These are phyloP conservation scores for Phymatocera aterrima DNA, from an alignment of 2,888 invertebrate species.

Conservation along the genomic window DNA sequence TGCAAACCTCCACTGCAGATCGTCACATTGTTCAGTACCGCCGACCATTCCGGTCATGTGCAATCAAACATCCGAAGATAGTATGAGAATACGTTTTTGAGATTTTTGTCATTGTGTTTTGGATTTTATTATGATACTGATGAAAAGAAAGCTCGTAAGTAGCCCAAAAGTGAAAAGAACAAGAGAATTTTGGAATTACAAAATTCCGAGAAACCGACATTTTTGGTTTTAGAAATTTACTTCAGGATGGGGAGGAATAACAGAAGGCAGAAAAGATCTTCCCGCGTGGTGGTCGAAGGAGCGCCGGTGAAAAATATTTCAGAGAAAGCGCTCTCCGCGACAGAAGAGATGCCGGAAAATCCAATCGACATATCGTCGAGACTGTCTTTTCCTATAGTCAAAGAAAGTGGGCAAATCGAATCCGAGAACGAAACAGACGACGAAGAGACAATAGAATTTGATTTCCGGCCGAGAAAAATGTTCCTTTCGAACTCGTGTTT, in stretches of 20 bases:
- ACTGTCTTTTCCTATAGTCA: constrained; percentile 9
- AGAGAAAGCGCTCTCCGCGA: not conserved
- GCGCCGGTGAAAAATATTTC: not conserved
- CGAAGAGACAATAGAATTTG: constrained; percentile 80
- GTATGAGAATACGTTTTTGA: not conserved
- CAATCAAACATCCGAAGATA: not conserved
- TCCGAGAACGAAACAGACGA: constrained; percentile 70
- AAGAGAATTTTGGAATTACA: not conserved
- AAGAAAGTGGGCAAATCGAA: not conserved
- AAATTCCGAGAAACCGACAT: not conserved
- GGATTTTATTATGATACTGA: not conserved
- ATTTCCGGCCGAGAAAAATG: constrained; percentile 81
- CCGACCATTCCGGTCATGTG: not conserved
- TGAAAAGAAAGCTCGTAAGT: not conserved
- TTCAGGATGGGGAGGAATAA: constrained; percentile 11
- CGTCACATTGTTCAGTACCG: constrained; percentile 19
- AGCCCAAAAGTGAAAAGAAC: not conserved
- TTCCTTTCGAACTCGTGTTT: constrained; percentile 79
- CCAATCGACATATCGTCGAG: constrained; percentile 16
- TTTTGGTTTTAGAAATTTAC: not conserved
- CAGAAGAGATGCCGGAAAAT: not conserved
- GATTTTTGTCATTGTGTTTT: not conserved
- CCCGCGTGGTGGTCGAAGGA: not conserved
- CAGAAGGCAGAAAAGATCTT: not conserved
- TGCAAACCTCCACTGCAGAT: not conserved